These are phyloP conservation scores for Globicephala melas DNA, from an alignment of 2,113 vertebrate species.

Conservation along the genomic window DNA sequence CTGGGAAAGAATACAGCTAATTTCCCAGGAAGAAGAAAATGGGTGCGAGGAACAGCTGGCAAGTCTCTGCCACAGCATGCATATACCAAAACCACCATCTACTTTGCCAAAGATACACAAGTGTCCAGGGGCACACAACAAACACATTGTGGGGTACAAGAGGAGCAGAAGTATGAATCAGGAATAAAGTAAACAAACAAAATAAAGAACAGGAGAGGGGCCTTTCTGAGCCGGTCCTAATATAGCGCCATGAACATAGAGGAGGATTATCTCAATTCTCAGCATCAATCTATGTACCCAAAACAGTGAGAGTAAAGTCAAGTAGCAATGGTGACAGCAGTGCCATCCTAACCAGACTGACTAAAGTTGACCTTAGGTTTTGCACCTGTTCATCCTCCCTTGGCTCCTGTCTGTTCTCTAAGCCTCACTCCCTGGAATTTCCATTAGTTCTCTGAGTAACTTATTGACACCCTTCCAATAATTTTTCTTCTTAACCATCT, in stretches of 20 bases:
- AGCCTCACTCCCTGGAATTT: neutral
- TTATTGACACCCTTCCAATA: neutral
- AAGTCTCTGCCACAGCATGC: neutral
- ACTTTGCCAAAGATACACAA: neutral
- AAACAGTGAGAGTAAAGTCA: neutral
- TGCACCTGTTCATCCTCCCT: neutral
- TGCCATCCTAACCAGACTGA: neutral
- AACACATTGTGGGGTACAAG: neutral
- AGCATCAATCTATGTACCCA: neutral
- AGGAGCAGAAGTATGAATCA: neutral
- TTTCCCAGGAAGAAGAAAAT: neutral
- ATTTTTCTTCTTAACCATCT: neutral
- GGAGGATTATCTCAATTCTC: neutral
- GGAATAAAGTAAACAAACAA: neutral
- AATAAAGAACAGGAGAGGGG: neutral
- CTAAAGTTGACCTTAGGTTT: neutral
- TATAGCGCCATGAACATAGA: neutral
- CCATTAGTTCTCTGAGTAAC: neutral
- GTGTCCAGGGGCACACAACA: neutral
- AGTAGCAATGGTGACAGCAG: neutral
- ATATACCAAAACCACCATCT: neutral
- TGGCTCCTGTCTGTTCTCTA: neutral
- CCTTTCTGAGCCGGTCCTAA: neutral
- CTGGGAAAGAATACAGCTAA: neutral
- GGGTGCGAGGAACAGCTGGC: neutral